Evolutionary conservation across 2,888 invertebrate genomes (phyloP).

Genomic region (Diaprepes abbreviatus): DNA sequence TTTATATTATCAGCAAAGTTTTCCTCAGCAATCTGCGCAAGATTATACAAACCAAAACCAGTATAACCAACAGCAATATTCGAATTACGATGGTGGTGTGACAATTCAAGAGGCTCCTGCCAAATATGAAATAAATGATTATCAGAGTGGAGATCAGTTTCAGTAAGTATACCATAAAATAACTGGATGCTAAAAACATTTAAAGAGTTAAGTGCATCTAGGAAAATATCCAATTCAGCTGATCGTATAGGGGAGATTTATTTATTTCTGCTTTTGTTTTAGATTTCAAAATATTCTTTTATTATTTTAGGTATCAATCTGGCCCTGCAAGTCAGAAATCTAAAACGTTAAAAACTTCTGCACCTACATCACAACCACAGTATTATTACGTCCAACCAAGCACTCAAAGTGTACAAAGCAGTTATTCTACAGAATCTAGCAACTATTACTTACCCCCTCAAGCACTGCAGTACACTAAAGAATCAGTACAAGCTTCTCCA

Average conservation of each 20-base stretch:
- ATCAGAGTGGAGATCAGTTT: constrained; percentile 12
- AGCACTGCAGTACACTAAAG: constrained; percentile 2
- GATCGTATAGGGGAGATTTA: no score
- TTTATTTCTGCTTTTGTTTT: no score
- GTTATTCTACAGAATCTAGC: constrained; percentile 6
- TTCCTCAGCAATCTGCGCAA: constrained; percentile 26
- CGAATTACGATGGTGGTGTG: constrained; percentile 8
- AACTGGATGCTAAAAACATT: no score
- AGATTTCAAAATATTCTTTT: no score
- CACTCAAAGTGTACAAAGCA: constrained; percentile 6
- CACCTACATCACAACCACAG: constrained; percentile 16
- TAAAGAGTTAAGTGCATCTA: no score
- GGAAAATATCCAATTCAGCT: no score
- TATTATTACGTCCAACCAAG: constrained; percentile 34
- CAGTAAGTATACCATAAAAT: no score
- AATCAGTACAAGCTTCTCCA: neutral
- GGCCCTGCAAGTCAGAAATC: neutral
- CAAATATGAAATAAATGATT: constrained; percentile 23
- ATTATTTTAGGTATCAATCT: constrained; percentile 23
- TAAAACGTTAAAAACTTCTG: neutral
- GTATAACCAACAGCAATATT: constrained; percentile 29
- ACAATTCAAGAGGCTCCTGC: constrained; percentile 30
- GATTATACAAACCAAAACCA: constrained; percentile 14
- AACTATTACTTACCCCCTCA: constrained; percentile 22
- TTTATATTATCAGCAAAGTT: constrained; percentile 30